These are phyloP conservation scores for Perizoma flavofasciatum DNA, from an alignment of 2,888 invertebrate genomes.

Conservation along the genomic window DNA sequence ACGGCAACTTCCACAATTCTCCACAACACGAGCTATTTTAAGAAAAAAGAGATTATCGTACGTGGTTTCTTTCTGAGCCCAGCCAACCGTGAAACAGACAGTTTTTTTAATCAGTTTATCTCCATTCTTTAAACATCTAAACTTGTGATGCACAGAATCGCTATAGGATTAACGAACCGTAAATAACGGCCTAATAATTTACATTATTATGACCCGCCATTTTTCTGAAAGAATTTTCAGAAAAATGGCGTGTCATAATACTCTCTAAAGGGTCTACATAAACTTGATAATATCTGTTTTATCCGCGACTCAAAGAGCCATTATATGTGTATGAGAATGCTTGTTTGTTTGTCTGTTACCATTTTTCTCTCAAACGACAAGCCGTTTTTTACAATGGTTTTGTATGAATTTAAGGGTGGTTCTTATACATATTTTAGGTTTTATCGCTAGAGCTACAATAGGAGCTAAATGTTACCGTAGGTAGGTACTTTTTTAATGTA, in stretches of 20 bases:
- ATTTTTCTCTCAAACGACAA: too few relatives aligned
- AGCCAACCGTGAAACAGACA: conserved; percentile 5
- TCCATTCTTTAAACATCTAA: conserved; percentile 3
- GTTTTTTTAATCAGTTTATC: conserved; percentile 14
- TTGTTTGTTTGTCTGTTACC: too few relatives aligned
- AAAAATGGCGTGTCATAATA: too few relatives aligned
- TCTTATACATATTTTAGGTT: too few relatives aligned
- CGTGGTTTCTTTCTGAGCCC: conserved; percentile 6
- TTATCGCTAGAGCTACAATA: too few relatives aligned
- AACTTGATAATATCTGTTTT: neutral
- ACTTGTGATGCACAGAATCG: conserved; percentile 5
- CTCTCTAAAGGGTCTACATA: too few relatives aligned
- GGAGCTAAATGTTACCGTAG: too few relatives aligned
- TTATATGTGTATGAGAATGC: too few relatives aligned
- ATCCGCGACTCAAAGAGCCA: too few relatives aligned
- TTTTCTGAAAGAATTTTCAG: neutral
- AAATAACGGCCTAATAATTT: conserved; percentile 17
- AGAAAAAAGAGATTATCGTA: neutral
- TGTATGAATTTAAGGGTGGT: too few relatives aligned
- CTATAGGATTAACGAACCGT: conserved; percentile 23
- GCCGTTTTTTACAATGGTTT: too few relatives aligned
- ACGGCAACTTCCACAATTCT: neutral
- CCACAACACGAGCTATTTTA: conserved; percentile 2
- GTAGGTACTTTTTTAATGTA: too few relatives aligned
- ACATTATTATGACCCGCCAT: conserved; percentile 15